Conservation (phyloP, 2,888 invertebrate genomes). For the Malthinus flaveolus region DNA sequence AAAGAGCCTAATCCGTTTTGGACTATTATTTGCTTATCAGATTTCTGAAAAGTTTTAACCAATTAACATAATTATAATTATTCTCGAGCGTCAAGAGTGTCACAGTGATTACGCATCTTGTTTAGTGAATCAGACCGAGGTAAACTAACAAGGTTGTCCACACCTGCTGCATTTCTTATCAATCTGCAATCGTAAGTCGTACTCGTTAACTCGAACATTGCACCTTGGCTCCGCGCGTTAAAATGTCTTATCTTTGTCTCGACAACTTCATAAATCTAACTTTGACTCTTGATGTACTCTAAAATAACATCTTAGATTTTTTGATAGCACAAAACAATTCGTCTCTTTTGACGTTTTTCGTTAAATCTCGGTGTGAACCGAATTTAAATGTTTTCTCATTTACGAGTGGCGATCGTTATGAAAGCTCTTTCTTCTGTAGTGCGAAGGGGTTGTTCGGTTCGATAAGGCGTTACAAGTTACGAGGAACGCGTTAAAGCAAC, state of each 20-base stretch:
- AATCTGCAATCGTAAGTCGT: slow-evolving; percentile 39
- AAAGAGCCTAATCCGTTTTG: slow-evolving; percentile 2
- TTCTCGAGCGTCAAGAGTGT: slow-evolving; percentile 37
- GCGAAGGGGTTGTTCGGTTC: too few species aligned
- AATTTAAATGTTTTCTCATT: not conserved
- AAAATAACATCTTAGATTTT: slow-evolving; percentile 42
- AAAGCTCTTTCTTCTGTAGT: not conserved
- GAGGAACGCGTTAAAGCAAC: slow-evolving; percentile 9
- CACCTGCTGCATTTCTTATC: slow-evolving; percentile 39
- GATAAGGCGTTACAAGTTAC: slow-evolving; percentile 12
- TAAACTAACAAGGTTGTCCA: slow-evolving; percentile 40
- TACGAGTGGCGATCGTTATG: not conserved
- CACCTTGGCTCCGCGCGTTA: slow-evolving; percentile 31
- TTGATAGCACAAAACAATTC: slow-evolving; percentile 41
- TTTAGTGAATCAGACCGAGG: slow-evolving; percentile 33
- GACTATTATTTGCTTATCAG: slow-evolving; percentile 17
- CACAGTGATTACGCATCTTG: slow-evolving; percentile 37
- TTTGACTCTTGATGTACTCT: slow-evolving; percentile 27
- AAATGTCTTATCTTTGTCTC: slow-evolving; percentile 34
- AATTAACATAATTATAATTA: slow-evolving; percentile 44
- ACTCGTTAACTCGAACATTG: slow-evolving; percentile 37
- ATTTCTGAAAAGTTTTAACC: slow-evolving; percentile 29
- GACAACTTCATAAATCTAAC: slow-evolving; percentile 34
- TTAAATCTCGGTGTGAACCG: slow-evolving; percentile 27
- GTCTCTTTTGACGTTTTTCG: slow-evolving; percentile 42